Percentiles rank a stretch among this genome's conserved stretches.
Conservation (phyloP, 2,888 invertebrate genomes). For the Gastracanthus pulcherrimus region DNA sequence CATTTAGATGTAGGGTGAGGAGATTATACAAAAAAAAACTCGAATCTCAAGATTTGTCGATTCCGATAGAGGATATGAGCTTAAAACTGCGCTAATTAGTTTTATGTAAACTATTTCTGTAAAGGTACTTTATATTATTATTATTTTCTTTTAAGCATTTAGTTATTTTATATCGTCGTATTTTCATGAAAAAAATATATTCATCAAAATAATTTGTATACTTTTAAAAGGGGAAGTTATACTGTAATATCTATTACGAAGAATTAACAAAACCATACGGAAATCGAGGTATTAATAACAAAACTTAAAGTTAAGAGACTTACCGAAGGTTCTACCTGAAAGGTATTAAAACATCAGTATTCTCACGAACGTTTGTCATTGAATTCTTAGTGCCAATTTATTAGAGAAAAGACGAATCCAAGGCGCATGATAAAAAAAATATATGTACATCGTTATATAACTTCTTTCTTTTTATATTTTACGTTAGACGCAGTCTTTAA, state of each 20-base stretch:
- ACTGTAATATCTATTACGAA: background rate
- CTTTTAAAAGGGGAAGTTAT: background rate
- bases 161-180: constrained; percentile 1
- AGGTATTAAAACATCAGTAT: constrained; percentile 71
- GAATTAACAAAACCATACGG: constrained; percentile 3
- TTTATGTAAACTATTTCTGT: constrained; percentile 17
- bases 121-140: constrained; percentile 1
- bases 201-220: background rate
- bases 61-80: background rate
- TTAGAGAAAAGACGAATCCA: constrained; percentile 49
- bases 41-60: constrained; percentile 3
- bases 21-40: constrained; percentile 6
- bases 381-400: constrained; percentile 72
- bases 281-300: constrained; percentile 26
- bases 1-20: constrained; percentile 48
- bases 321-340: constrained; percentile 55
- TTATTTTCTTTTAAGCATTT: constrained; percentile 13
- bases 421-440: constrained; percentile 27
- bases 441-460: constrained; percentile 28
- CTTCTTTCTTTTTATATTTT: constrained; percentile 2
- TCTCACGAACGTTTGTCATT: constrained; percentile 64
- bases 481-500: no score
- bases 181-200: constrained; percentile 11
- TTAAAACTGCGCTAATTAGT: background rate
- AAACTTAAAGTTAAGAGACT: constrained; percentile 31